These are phyloP conservation scores for Bos indicus DNA, from an alignment of 2,113 vertebrate species.

Conservation along the genomic window DNA sequence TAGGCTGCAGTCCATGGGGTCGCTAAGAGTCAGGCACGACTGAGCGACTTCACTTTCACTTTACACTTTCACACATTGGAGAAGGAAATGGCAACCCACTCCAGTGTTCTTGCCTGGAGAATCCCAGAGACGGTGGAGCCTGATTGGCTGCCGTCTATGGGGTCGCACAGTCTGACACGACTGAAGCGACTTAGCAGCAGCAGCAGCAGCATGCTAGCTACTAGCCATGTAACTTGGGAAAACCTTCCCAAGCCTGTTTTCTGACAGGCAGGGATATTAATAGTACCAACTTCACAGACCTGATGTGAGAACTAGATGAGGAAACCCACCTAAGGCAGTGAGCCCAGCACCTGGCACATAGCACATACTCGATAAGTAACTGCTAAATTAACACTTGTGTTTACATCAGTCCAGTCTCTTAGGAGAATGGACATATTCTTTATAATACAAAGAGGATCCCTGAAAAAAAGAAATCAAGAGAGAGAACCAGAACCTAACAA, in stretches of 20 bases:
- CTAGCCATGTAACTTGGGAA: neutral
- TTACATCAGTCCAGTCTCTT: neutral
- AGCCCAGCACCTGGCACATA: neutral
- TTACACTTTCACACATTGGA: no score
- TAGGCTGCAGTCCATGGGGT: no score
- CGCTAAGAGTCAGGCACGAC: no score
- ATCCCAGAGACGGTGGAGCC: no score
- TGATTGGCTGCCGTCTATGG: no score
- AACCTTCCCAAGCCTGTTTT: neutral
- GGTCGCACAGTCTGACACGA: no score
- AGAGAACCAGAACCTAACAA: neutral
- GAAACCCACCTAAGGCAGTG: neutral
- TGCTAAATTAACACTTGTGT: neutral
- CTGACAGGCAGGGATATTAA: neutral
- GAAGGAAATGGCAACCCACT: no score
- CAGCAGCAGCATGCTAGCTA: no score
- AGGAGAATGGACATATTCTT: neutral
- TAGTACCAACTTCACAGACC: neutral
- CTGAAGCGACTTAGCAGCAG: no score
- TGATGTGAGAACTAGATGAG: neutral
- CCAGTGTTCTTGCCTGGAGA: no score
- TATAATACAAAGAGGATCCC: neutral
- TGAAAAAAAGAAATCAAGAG: neutral
- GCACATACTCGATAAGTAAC: neutral
- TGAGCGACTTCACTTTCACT: no score